Evolutionary conservation across 1,140 invertebrate species (phyloP), one percentile per base, ranked within the genome.

Genomic region (Aphelinus certus): DNA sequence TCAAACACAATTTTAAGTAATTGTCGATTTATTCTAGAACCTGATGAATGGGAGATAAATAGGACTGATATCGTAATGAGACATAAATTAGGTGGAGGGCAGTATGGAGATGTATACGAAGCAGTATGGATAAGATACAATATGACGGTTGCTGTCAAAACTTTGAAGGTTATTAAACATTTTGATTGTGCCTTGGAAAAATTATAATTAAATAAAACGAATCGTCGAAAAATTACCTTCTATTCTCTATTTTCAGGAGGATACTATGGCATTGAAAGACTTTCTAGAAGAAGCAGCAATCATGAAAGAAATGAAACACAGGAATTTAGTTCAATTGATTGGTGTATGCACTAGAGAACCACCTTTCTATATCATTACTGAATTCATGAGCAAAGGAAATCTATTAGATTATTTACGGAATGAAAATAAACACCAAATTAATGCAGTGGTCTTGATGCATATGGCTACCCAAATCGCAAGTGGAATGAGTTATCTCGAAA

Each of bases 221-320:
- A 26, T 9, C 10, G 51, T 66, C 55, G 43, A 71, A 26, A 74
- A 75, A 60, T 26, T 26, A 26, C 26, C 26, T 26, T 26, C 26
- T 26, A 26, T 26, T 56, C 48, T 63, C 48, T 76, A 75, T 79
- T 81, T 84, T 7, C 79, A 94, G 91, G 98, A 99, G 88, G 98
- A 99, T 83, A 99, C 97, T 10, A 99, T 99, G 98, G 97, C 97
- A 2, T 89, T 99, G 58, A 98, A 99, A 89, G 98, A 99, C 86
- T 99, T 99, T 88, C 89, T 99, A 26, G 98, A 98, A 86, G 98
- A 99, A 89, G 98, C 98, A 4, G 93, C 95, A 70, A 99, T 99
- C 64, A 99, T 99, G 98, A 99, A 99, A 85, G 97, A 98, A 88
- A 98, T 99, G 96, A 97, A 98, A 83, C 98, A 99, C 89, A 95